These are phyloP conservation scores for Noctua fimbriata DNA, from an alignment of 2,888 invertebrate genomes.

Conservation along the genomic window DNA sequence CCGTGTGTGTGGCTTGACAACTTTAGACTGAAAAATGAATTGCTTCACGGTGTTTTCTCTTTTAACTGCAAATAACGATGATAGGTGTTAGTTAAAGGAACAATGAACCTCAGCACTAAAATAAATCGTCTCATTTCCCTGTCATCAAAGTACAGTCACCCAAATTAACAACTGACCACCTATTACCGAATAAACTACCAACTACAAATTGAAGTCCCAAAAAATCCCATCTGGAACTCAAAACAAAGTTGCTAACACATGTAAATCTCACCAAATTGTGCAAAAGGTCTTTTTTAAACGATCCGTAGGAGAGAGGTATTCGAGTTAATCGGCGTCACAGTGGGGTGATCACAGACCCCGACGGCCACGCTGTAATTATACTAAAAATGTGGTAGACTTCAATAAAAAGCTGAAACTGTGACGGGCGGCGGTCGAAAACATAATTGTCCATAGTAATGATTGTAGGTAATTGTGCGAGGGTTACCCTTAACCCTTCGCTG, in stretches of 20 bases:
- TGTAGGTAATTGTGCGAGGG: constrained; percentile 88
- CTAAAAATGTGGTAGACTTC: constrained; percentile 86
- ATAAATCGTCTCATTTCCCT: constrained; percentile 36
- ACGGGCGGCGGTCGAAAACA: constrained; percentile 84
- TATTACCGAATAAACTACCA: constrained; percentile 57
- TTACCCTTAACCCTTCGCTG: constrained; percentile 85
- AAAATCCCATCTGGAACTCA: constrained; percentile 63
- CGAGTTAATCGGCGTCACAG: constrained; percentile 75
- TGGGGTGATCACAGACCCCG: constrained; percentile 73
- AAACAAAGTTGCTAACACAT: constrained; percentile 68
- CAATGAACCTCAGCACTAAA: constrained; percentile 20
- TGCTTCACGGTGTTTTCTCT: constrained; percentile 28
- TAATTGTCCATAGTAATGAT: constrained; percentile 89
- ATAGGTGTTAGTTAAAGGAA: neutral
- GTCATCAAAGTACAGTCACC: constrained; percentile 55
- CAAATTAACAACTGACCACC: constrained; percentile 56
- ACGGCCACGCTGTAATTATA: constrained; percentile 82
- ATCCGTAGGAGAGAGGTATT: constrained; percentile 69
- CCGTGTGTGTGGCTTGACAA: constrained; percentile 55
- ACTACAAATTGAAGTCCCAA: constrained; percentile 56
- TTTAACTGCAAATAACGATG: constrained; percentile 15
- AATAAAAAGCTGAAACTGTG: constrained; percentile 88
- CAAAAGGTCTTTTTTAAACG: constrained; percentile 71
- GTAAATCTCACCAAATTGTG: constrained; percentile 69
- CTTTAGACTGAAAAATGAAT: constrained; percentile 54